Evolutionary conservation across 2,888 invertebrate species (phyloP).

Genomic region (Agrochola lychnidis): DNA sequence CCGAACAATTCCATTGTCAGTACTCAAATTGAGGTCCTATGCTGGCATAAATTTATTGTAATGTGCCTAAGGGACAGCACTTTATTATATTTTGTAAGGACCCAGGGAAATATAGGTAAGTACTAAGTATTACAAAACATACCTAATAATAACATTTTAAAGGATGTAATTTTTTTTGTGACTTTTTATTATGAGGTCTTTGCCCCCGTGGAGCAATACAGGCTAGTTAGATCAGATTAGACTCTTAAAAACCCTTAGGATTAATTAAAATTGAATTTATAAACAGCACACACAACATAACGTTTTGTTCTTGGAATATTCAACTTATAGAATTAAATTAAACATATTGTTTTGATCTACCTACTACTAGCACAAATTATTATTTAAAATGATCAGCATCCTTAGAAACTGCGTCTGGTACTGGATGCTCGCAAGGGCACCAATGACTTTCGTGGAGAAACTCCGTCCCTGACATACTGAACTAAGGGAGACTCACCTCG

Average conservation of each 20-base stretch:
- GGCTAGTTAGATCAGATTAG: too few species aligned
- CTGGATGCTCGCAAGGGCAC: neutral
- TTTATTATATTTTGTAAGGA: neutral
- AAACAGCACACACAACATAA: too few species aligned
- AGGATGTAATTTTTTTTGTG: too few species aligned
- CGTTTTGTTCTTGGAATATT: neutral
- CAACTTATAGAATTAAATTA: neutral
- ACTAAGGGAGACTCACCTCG: slow-evolving; percentile 91
- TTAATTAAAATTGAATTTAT: neutral
- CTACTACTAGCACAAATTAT: neutral
- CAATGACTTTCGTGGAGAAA: slow-evolving; percentile 27
- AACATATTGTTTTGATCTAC: neutral
- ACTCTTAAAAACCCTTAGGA: neutral
- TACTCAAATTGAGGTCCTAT: neutral
- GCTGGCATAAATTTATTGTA: neutral
- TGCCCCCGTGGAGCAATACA: too few species aligned
- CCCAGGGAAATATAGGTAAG: neutral
- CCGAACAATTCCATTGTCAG: neutral
- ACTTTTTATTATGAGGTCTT: neutral
- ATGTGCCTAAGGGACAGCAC: neutral
- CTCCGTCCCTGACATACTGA: slow-evolving; percentile 39
- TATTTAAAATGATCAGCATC: neutral
- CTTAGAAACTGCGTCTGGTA: slow-evolving; percentile 1
- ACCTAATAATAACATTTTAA: neutral
- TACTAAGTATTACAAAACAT: neutral